These are phyloP conservation scores for Amaurobius ferox DNA, from an alignment of 2,888 invertebrate genomes.

Conservation along the genomic window DNA sequence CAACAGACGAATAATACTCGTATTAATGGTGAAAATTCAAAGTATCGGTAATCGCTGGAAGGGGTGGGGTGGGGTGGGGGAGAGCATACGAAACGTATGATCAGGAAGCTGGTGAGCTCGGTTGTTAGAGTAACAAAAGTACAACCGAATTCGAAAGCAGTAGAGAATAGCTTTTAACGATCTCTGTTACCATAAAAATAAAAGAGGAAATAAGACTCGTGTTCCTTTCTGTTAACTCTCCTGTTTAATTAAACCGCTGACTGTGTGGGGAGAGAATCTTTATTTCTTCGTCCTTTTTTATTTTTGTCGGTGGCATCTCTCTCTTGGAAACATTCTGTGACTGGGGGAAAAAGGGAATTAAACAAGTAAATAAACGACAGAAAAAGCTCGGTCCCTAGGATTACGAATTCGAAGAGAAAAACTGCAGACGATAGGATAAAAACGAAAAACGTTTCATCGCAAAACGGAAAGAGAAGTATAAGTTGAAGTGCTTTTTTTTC, in stretches of 20 bases:
- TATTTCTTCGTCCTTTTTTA: conserved; percentile 18
- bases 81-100: neutral
- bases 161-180: conserved; percentile 21
- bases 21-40: neutral
- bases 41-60: conserved; percentile 20
- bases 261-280: conserved; percentile 1
- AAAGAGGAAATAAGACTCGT: conserved; percentile 26
- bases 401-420: conserved; percentile 35
- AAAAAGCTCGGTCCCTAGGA: conserved; percentile 43
- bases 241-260: conserved; percentile 68
- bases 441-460: conserved; percentile 33
- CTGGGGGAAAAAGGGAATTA: conserved; percentile 30
- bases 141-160: conserved; percentile 12
- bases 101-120: conserved; percentile 8
- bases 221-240: conserved; percentile 58
- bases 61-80: no score
- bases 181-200: neutral
- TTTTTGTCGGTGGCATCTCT: conserved; percentile 1
- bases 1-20: conserved; percentile 9
- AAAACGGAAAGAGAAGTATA: conserved; percentile 41
- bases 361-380: conserved; percentile 43
- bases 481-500: conserved; percentile 11
- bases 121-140: conserved; percentile 18
- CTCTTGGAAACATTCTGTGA: conserved; percentile 45
- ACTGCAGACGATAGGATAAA: conserved; percentile 16